Conservation (phyloP, 2,888 invertebrate genomes). For the Heliconius ethilla region DNA sequence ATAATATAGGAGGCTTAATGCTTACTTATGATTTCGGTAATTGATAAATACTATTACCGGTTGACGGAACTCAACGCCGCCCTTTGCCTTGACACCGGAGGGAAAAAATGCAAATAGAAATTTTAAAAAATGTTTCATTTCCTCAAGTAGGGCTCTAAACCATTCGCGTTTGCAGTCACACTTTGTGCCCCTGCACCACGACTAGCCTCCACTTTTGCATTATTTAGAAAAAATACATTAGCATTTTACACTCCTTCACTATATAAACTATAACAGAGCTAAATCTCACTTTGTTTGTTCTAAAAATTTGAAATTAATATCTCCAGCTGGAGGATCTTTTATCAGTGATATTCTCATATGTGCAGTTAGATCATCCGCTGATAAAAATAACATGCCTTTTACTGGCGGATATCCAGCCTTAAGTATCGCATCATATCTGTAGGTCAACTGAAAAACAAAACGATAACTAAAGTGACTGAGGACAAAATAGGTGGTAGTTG, state of each 20-base stretch:
- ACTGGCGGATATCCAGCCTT: conserved; percentile 51
- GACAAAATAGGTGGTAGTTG: too few relatives aligned
- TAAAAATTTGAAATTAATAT: conserved; percentile 57
- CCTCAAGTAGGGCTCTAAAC: too few relatives aligned
- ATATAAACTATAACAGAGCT: too few relatives aligned
- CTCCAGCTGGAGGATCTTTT: conserved; percentile 52
- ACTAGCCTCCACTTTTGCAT: too few relatives aligned
- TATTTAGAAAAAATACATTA: too few relatives aligned
- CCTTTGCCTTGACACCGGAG: background rate
- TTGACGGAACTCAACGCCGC: too few relatives aligned
- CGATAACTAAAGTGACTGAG: conserved; percentile 38
- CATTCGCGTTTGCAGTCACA: too few relatives aligned
- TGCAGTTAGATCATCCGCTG: conserved; percentile 60
- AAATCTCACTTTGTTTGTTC: conserved; percentile 52
- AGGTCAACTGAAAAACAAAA: conserved; percentile 40
- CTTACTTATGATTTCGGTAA: background rate
- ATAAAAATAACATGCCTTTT: conserved; percentile 54
- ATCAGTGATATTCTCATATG: conserved; percentile 54
- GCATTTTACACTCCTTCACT: too few relatives aligned
- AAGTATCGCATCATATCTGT: conserved; percentile 57
- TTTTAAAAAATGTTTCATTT: too few relatives aligned
- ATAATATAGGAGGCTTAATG: background rate
- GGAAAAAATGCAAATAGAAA: too few relatives aligned
- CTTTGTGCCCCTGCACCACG: too few relatives aligned
- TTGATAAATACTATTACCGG: background rate